Base-by-base conservation (phyloP, 92 coral and sea anemone genomes). In the Metridium senile region DNA sequence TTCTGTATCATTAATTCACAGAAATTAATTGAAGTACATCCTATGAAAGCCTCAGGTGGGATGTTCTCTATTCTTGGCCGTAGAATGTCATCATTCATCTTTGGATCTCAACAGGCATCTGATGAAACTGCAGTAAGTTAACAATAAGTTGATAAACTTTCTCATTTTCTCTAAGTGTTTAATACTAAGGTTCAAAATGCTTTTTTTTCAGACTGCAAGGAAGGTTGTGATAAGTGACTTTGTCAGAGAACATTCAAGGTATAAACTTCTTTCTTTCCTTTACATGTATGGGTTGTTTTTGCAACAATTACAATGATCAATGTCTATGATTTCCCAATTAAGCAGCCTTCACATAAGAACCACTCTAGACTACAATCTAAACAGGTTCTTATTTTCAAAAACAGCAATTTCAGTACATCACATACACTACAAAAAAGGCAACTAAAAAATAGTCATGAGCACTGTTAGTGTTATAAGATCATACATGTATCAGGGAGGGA, bases 41-140 rank as follows among this genome's bases (percentile, higher is more conserved):
- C 83, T 10, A 84, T 94, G 10, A 90, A 84, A 33, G 72, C 89
- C n/a, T 88, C 98, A 26, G 89, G 89, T 18, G 91, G 98, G 28
- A 87, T 94, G 56, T 88, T 94, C 10, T 89, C 93, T 13, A 87
- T 84, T 49, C 82, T 94, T 10, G 94, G 97, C 33, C 83, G 95
- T 18, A 80, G 95, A 52, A 81, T 94, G 86, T 84, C 98, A 0
- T 92, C 95, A 0, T 62, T 94, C 33, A 88, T 94, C 43, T 94
- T 94, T 85, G 98, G 98, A 9, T 77, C 94, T 27, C 97, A 83
- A 22, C 90, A 87, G 9, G 75, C 88, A 28, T 74, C 88, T 10
- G 83, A 82, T n/a, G 81, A 85, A 62, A 85, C 82, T 17, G 74
- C 79, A 1, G 97, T 91, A 35, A 91, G 97, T 75, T 33, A 27